Evolutionary conservation across 2,113 vertebrate genomes (phyloP), one percentile per base, ranked within the genome.

Genomic region (Eulacestoma nigropectus): DNA sequence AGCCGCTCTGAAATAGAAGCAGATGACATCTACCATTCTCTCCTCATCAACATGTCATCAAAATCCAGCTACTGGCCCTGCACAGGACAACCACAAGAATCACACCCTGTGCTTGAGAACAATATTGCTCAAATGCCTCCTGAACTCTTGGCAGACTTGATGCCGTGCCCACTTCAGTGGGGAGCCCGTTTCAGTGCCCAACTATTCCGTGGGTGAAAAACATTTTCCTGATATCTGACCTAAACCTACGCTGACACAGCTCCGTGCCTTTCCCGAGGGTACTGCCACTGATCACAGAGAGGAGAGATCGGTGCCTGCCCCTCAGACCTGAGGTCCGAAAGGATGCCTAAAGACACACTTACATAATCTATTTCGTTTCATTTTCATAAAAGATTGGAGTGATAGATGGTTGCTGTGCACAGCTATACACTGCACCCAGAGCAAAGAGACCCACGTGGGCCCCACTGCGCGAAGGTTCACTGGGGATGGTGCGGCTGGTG

Each of bases 401-500:
- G 5, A 6, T 20, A 5, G 4, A 16, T 8, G 3, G 13, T 35
- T 93, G 6, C 12, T 50, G 50, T 44, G 23, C 41, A 37, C 37
- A 52, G 15, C 7, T 53, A 7, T 4, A 5, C 13, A 2, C 17
- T n/a, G 20, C 11, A 23, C 6, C 5, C 62, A 49, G 57, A 64
- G 22, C 6, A 53, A 27, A 56, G 29, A 29, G 44, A 37, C 3
- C 8, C 15, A 4, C 15, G 19, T 13, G 32, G 19, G 4, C 10
- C 4, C 32, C 30, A 25, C 32, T 6, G 56, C 18, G 57, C 6
- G 7, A 85, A 56, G 35, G 19, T 77, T 88, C 8, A 0, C 27
- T 62, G 47, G 27, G 74, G 91, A 70, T 81, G 93, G 78, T 53
- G 96, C 62, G 52, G 70, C 88, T 91, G 83, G 39, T 90, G 75